phyloP scores from a whole-genome alignment of 2,113 vertebrate genomes.

The Delphinus delphis region DNA sequence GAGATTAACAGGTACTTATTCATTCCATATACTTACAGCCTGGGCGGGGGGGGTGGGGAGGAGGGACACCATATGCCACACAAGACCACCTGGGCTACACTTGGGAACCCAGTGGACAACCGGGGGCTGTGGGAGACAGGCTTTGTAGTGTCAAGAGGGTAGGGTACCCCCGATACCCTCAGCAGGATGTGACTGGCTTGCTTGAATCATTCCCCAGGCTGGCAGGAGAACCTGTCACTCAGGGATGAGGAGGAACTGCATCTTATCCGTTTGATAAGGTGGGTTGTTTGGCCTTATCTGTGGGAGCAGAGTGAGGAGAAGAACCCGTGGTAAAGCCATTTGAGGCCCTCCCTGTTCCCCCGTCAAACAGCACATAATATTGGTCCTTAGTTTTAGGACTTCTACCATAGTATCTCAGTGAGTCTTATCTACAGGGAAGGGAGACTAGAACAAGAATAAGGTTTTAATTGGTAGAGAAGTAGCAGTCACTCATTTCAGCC shows the following conservation, averaged over 20 bases:
- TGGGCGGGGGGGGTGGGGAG: fast-evolving
- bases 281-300: not conserved
- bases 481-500: not conserved
- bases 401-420: not conserved
- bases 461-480: not conserved
- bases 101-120: not conserved
- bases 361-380: not conserved
- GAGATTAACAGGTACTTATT: not conserved
- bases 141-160: not conserved
- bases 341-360: not conserved
- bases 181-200: not conserved
- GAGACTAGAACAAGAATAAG: not conserved
- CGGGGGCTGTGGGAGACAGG: not conserved
- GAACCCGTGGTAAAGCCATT: not conserved
- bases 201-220: not conserved
- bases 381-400: not conserved
- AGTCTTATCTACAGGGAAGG: not conserved
- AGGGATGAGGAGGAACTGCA: not conserved
- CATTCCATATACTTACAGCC: not conserved
- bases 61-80: not conserved
- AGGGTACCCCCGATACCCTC: not conserved
- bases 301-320: not conserved
- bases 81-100: not conserved
- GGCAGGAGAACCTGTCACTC: not conserved
- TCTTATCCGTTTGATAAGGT: not conserved